phyloP scores from a whole-genome alignment of 35 echinoderm and acorn worm species.

The Apostichopus japonicus region DNA sequence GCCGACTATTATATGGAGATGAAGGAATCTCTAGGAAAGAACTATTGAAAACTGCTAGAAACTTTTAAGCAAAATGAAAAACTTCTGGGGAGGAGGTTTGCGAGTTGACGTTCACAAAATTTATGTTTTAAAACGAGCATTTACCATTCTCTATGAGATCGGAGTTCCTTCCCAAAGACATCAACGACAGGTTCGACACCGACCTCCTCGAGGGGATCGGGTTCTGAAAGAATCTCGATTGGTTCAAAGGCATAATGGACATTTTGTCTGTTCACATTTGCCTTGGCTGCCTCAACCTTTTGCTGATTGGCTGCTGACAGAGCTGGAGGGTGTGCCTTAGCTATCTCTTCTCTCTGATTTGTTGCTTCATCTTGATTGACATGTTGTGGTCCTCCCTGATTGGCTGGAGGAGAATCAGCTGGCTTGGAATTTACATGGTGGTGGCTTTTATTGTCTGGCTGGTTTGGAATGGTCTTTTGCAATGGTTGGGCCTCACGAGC shows the following conservation, averaged over 20 bases:
- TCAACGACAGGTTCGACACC: conserved; percentile 20
- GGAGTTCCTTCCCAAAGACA: conserved; percentile 31
- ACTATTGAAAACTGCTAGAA: too few species aligned
- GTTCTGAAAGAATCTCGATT: conserved; percentile 39
- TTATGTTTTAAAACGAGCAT: too few species aligned
- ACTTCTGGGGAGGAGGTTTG: too few species aligned
- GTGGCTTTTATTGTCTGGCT: not conserved
- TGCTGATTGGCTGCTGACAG: conserved; percentile 5
- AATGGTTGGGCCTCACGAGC: too few species aligned
- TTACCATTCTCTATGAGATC: conserved; percentile 35
- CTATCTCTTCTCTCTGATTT: conserved; percentile 8
- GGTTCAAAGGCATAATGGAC: conserved; percentile 35
- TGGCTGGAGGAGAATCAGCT: not conserved
- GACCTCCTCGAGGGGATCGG: conserved; percentile 8
- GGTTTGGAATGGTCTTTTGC: not conserved
- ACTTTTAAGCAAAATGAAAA: too few species aligned
- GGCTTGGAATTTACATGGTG: not conserved
- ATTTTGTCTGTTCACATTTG: not conserved
- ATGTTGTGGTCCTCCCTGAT: not conserved
- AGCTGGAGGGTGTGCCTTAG: not conserved
- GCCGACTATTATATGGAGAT: too few species aligned
- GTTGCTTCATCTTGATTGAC: conserved; percentile 5
- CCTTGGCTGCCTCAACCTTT: not conserved
- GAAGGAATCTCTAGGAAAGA: too few species aligned
- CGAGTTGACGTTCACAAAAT: too few species aligned